phyloP scores from a whole-genome alignment of 2,888 invertebrate species.

The Plagiodera versicolora region DNA sequence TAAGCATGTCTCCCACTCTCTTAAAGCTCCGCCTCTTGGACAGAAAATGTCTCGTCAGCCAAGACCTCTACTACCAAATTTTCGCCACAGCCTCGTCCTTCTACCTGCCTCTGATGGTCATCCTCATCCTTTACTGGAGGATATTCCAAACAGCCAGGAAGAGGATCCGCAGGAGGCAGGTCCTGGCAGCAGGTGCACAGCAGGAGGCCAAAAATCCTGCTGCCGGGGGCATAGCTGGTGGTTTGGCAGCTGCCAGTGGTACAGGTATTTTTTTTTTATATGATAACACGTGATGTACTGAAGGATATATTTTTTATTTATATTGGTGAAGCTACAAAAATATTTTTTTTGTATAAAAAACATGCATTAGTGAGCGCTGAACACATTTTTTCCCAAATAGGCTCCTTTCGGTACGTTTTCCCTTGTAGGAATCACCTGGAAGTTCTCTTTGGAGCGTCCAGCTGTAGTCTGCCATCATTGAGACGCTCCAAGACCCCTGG shows the following conservation, averaged over 20 bases:
- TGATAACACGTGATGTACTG: no score
- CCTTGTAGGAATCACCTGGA: no score
- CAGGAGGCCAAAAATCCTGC: conserved; percentile 53
- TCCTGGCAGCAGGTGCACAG: conserved; percentile 54
- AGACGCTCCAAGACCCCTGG: no score
- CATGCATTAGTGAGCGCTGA: no score
- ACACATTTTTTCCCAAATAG: no score
- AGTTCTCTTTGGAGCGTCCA: no score
- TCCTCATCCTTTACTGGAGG: conserved; percentile 87
- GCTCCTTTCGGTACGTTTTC: no score
- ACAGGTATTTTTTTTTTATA: conserved; percentile 58
- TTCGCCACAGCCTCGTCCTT: conserved; percentile 91
- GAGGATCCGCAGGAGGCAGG: conserved; percentile 74
- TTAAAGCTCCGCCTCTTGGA: conserved; percentile 59
- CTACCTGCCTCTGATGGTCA: conserved; percentile 83
- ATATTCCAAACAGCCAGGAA: conserved; percentile 88
- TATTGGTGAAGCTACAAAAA: no score
- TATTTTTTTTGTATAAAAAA: no score
- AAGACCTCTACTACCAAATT: conserved; percentile 82
- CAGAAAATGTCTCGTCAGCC: conserved; percentile 77
- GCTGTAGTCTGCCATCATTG: no score
- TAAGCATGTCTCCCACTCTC: no score
- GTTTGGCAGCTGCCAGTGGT: conserved; percentile 69
- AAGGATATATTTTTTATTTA: no score
- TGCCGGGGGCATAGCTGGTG: conserved; percentile 55